Conservation (phyloP, 1,140 invertebrate species). For the Drosophila fuyamai region DNA sequence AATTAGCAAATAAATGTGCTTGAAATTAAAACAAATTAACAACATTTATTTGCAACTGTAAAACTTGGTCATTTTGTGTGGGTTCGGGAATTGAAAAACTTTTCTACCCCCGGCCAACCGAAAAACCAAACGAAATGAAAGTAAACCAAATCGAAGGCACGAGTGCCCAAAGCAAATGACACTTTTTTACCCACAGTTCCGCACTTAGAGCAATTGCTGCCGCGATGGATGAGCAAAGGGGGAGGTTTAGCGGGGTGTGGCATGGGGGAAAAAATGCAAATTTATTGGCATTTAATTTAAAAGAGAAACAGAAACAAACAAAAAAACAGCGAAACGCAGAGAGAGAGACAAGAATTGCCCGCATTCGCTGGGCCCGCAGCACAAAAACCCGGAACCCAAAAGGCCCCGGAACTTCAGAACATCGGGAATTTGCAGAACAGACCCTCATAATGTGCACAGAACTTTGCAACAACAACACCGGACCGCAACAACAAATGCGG, state of each 20-base stretch:
- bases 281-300: slow-evolving; percentile 81
- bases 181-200: slow-evolving; percentile 41
- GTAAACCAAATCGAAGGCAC: slow-evolving; percentile 63
- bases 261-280: slow-evolving; percentile 59
- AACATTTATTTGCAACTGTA: slow-evolving; percentile 76
- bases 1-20: slow-evolving; percentile 67
- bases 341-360: slow-evolving; percentile 38
- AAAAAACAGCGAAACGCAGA: slow-evolving; percentile 3
- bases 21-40: slow-evolving; percentile 80
- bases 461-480: slow-evolving; percentile 52
- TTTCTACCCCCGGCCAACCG: slow-evolving; percentile 27
- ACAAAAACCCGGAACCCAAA: slow-evolving; percentile 55
- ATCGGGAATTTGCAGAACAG: slow-evolving; percentile 14
- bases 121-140: slow-evolving; percentile 45
- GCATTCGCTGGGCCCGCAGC: slow-evolving; percentile 48
- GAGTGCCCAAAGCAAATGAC: slow-evolving; percentile 66
- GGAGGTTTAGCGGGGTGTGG: slow-evolving; percentile 2
- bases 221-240: neutral
- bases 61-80: slow-evolving; percentile 70
- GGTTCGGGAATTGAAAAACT: slow-evolving; percentile 73
- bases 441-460: slow-evolving; percentile 71
- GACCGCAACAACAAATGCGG: slow-evolving; percentile 75
- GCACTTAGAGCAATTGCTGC: slow-evolving; percentile 48
- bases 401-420: slow-evolving; percentile 3
- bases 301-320: slow-evolving; percentile 58